phyloP scores from a whole-genome alignment of 2,797 vertebrate genomes.

The Adelosebastes latens region DNA sequence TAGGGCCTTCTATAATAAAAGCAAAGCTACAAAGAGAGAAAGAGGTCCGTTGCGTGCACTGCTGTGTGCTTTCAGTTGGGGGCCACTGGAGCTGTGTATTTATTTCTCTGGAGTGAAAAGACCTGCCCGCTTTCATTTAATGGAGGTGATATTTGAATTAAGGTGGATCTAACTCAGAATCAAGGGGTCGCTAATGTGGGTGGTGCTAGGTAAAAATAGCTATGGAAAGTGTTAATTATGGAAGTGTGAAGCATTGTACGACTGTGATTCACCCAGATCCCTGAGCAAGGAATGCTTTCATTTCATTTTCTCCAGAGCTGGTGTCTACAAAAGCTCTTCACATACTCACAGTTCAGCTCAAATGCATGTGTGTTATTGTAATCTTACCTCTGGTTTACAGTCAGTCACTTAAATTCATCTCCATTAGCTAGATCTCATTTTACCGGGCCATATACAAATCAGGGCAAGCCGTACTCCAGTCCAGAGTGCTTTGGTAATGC shows the following conservation, averaged over 20 bases:
- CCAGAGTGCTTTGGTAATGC: background rate
- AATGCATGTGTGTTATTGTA: background rate
- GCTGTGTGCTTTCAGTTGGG: slow-evolving; percentile 39
- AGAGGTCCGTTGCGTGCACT: slow-evolving; percentile 5
- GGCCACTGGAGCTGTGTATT: slow-evolving; percentile 26
- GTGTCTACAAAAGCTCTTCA: background rate
- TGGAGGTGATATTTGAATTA: slow-evolving; percentile 40
- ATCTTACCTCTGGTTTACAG: background rate
- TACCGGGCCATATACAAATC: background rate
- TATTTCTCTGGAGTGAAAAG: slow-evolving; percentile 32
- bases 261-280: slow-evolving; percentile 1
- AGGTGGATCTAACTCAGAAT: slow-evolving; percentile 8
- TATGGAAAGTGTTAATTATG: slow-evolving; percentile 37
- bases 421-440: background rate
- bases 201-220: slow-evolving; percentile 18
- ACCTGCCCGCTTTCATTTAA: slow-evolving; percentile 14
- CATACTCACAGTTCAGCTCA: background rate
- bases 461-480: background rate
- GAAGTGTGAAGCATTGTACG: slow-evolving; percentile 22
- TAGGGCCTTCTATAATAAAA: slow-evolving; percentile 43
- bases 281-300: background rate
- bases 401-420: background rate
- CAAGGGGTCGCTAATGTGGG: slow-evolving; percentile 32
- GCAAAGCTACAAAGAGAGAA: slow-evolving; percentile 45
- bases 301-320: background rate